A percentile compares a stretch with the other conserved stretches of the same genome.
Evolutionary conservation across 2,113 vertebrate genomes (phyloP).

Genomic region (Xenus cinereus): DNA sequence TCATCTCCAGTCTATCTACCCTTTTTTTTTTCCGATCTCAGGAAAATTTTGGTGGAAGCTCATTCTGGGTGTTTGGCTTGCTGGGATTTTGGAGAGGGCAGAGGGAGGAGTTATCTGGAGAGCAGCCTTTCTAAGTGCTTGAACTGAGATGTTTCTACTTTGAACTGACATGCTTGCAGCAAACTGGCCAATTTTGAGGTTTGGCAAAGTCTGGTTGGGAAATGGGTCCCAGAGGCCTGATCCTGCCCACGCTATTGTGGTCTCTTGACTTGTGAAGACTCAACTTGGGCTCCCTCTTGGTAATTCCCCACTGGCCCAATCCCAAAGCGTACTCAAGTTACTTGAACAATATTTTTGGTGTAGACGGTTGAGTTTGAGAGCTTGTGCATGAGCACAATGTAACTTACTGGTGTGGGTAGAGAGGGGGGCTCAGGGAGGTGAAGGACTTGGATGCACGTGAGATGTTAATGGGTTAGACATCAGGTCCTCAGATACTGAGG

Average conservation of each 20-base stretch:
- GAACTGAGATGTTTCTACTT: neutral
- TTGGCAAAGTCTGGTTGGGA: neutral
- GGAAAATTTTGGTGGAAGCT: neutral
- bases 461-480: neutral
- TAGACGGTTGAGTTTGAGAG: neutral
- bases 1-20: no score
- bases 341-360: neutral
- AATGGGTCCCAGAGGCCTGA: neutral
- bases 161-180: neutral
- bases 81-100: neutral
- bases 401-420: neutral
- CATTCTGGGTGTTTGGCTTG: neutral
- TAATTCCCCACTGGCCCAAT: neutral
- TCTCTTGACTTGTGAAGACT: neutral
- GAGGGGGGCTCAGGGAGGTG: neutral
- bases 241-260: neutral
- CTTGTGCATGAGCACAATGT: neutral
- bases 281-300: fast-evolving
- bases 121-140: neutral
- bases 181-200: neutral
- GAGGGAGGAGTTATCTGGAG: neutral
- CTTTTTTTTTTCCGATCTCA: neutral
- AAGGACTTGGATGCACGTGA: fast-evolving
- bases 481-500: neutral
- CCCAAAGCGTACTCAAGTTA: neutral